Base-by-base conservation (phyloP, 2,888 invertebrate genomes). In the Caenorhabditis becei region DNA sequence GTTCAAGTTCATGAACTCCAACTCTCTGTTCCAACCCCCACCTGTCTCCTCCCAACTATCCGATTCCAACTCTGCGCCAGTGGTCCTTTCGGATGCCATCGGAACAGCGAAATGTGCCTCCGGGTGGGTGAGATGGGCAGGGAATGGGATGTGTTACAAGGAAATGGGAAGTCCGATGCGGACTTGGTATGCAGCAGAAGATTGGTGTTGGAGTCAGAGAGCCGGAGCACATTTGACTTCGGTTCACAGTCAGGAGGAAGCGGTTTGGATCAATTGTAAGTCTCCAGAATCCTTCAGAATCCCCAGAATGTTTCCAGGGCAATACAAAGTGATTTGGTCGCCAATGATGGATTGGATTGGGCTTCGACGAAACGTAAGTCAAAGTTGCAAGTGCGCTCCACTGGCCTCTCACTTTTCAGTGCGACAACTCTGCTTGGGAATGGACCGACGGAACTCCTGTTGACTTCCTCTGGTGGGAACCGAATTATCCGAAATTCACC, bases 321-420 rank as follows among this genome's bases (percentile, higher is more conserved):
- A 71, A 20, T 71, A 47, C 56, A 72, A 72, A 56, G 28, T 72
- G 0, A 63, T 62, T 62, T 72, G 18, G 11, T 65, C 65, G 0
- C 49, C 54, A 44, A 72, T 72, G 71, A 61, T 51, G 18, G 71
- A 72, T 16, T 72, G 71, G 71, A 72, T 72, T 56, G 71, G 71
- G 8, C 18, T 72, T 11, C 26, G 71, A 28, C 54, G 71, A 63
- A 63, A 62, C 35, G 71, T 63, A 7, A 44, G 26, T 14, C 2
- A 49, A 20, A n/a, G n/a, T n/a, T 14, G 16, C 8, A 41, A 14
- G 16, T 14, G 2, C 41, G 16, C 41, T 14, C 14, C 14, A 14
- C 7, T 41, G 14, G 2, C 7, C 5, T 10, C 1, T 49, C 24
- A 3, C 18, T 1, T 62, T 72, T n/a, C 62, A 72, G 71, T 72